These are phyloP conservation scores for Pseudocheirus occidentalis DNA, from an alignment of 2,797 vertebrate species.

Conservation along the genomic window DNA sequence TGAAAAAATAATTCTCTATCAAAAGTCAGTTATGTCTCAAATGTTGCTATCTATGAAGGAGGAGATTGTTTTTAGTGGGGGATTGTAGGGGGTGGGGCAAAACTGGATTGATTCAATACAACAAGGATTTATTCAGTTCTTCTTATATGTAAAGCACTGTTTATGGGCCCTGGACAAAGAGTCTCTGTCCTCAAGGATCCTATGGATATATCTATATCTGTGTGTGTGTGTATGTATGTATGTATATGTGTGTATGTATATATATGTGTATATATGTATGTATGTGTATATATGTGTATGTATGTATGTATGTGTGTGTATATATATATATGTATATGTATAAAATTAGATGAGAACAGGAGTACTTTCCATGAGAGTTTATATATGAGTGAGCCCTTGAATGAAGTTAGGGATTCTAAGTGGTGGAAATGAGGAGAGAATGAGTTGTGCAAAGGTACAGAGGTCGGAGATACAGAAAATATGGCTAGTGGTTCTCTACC, in stretches of 20 bases:
- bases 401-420: not conserved
- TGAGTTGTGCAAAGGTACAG: not conserved
- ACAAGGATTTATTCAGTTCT: slow-evolving; percentile 17
- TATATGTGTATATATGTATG: too few relatives aligned
- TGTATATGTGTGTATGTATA: too few relatives aligned
- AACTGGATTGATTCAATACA: not conserved
- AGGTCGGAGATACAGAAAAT: not conserved
- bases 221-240: too few relatives aligned
- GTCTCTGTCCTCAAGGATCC: not conserved
- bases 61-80: slow-evolving; percentile 29
- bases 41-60: slow-evolving; percentile 29
- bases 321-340: too few relatives aligned
- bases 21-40: slow-evolving; percentile 35
- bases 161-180: too few relatives aligned
- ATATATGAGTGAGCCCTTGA: not conserved
- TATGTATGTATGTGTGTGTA: too few relatives aligned
- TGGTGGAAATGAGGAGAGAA: not conserved
- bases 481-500: not conserved
- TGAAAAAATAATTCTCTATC: slow-evolving; percentile 5
- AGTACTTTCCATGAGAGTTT: not conserved
- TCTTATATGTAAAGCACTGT: not conserved
- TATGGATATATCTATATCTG: too few relatives aligned
- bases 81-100: not conserved
- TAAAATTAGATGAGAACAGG: not conserved
- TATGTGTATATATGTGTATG: too few relatives aligned